A percentile compares a stretch with the other conserved stretches of the same genome.
Conservation (phyloP, 2,888 invertebrate species). For the Deroplatys truncata region DNA sequence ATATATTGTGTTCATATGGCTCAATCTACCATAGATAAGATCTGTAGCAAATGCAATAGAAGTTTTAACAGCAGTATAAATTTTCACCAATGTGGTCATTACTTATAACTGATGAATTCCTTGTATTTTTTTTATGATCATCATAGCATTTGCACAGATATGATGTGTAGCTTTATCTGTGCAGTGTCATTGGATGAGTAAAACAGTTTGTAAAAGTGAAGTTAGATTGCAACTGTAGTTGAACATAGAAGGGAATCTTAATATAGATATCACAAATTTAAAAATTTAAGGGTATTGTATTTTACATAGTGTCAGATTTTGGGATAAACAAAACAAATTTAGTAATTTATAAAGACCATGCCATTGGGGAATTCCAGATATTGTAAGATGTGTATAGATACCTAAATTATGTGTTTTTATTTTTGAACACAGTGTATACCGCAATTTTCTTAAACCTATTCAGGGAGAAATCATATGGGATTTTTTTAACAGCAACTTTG, state of each 20-base stretch:
- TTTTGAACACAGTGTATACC: not conserved
- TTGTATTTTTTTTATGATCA: not conserved
- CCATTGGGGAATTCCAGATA: not conserved
- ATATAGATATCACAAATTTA: not conserved
- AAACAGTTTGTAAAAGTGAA: too few species aligned
- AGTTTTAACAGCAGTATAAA: not conserved
- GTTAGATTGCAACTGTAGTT: too few species aligned
- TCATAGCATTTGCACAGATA: not conserved
- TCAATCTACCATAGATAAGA: not conserved
- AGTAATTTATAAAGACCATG: not conserved
- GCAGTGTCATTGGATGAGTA: too few species aligned
- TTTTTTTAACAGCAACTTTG: too few species aligned
- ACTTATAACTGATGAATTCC: not conserved
- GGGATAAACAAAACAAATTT: not conserved
- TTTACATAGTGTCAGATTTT: not conserved
- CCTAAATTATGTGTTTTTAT: not conserved
- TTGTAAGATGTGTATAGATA: not conserved
- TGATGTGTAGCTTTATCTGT: not conserved
- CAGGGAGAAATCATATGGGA: too few species aligned
- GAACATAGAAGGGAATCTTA: not conserved
- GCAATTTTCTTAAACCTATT: too few species aligned
- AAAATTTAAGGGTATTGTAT: not conserved
- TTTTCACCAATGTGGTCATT: not conserved
- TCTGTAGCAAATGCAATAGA: not conserved
- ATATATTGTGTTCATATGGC: not conserved